A percentile compares a stretch with the other conserved stretches of the same genome.
Conservation (phyloP, 2,888 invertebrate genomes). For the Agrochola lota region DNA sequence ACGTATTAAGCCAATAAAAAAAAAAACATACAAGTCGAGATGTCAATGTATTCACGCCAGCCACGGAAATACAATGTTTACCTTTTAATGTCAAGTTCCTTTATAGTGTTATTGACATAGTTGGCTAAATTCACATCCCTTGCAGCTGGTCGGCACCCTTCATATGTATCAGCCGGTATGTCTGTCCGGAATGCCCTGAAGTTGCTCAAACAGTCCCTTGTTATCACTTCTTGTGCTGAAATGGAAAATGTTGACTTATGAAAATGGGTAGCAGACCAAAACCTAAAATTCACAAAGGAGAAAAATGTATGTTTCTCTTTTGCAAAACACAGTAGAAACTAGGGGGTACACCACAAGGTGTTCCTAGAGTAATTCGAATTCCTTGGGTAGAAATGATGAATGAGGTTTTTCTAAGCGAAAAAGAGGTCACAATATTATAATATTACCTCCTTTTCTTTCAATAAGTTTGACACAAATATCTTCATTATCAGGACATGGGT, state of each 20-base stretch:
- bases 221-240: constrained; percentile 94
- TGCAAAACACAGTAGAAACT: not conserved
- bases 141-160: constrained; percentile 96
- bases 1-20: too few species aligned
- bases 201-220: constrained; percentile 96
- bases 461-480: constrained; percentile 97
- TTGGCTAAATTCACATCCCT: constrained; percentile 94
- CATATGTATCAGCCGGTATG: constrained; percentile 97
- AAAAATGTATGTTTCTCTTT: not conserved
- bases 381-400: not conserved
- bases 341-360: not conserved
- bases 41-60: too few species aligned
- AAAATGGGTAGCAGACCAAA: not conserved
- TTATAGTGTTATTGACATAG: constrained; percentile 96
- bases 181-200: constrained; percentile 94
- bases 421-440: not conserved
- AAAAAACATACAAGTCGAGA: too few species aligned
- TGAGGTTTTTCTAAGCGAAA: not conserved
- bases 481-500: constrained; percentile 95
- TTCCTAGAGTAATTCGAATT: not conserved
- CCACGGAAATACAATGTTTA: constrained; percentile 76
- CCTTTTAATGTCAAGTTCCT: constrained; percentile 96
- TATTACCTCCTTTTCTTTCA: constrained; percentile 95
- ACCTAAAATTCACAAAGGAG: not conserved
- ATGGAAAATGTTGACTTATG: constrained; percentile 19